These are phyloP conservation scores for Chaetodon trifascialis DNA, from an alignment of 2,113 vertebrate species.

Conservation along the genomic window DNA sequence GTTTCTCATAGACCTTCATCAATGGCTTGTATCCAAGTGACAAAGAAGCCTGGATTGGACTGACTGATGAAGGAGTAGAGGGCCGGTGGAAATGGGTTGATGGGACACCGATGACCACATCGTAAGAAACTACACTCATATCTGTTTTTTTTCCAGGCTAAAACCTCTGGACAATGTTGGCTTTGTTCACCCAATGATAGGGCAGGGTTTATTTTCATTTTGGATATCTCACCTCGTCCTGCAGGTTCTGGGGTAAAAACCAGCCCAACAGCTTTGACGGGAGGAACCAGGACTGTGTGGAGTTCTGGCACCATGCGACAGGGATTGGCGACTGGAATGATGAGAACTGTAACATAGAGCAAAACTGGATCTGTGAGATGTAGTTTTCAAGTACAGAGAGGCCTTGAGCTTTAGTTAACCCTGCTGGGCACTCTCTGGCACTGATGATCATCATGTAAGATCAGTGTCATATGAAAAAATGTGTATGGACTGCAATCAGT, in stretches of 20 bases:
- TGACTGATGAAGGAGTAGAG: slow-evolving; percentile 67
- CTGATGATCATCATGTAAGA: background rate
- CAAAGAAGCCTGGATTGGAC: slow-evolving; percentile 75
- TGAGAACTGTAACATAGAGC: slow-evolving; percentile 55
- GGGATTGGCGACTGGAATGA: slow-evolving; percentile 67
- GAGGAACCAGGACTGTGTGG: slow-evolving; percentile 76
- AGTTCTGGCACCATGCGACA: slow-evolving; percentile 58
- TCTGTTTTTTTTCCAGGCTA: background rate
- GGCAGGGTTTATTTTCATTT: background rate
- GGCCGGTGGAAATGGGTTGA: slow-evolving; percentile 76
- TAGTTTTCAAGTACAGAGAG: slow-evolving; percentile 18
- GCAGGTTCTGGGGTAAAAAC: slow-evolving; percentile 69
- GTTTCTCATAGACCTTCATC: slow-evolving; percentile 54
- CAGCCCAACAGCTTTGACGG: slow-evolving; percentile 76
- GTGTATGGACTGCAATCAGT: background rate
- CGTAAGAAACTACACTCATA: slow-evolving; percentile 46
- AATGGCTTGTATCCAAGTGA: slow-evolving; percentile 51
- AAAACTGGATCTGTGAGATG: slow-evolving; percentile 70
- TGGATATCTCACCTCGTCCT: background rate
- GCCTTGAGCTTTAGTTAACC: background rate
- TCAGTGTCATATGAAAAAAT: background rate
- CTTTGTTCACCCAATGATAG: background rate
- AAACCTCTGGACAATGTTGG: background rate
- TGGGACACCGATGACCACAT: slow-evolving; percentile 37
- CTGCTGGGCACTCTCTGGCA: background rate